Evolutionary conservation across 2,113 vertebrate genomes (phyloP).

Genomic region (Periophthalmodon schlosseri): DNA sequence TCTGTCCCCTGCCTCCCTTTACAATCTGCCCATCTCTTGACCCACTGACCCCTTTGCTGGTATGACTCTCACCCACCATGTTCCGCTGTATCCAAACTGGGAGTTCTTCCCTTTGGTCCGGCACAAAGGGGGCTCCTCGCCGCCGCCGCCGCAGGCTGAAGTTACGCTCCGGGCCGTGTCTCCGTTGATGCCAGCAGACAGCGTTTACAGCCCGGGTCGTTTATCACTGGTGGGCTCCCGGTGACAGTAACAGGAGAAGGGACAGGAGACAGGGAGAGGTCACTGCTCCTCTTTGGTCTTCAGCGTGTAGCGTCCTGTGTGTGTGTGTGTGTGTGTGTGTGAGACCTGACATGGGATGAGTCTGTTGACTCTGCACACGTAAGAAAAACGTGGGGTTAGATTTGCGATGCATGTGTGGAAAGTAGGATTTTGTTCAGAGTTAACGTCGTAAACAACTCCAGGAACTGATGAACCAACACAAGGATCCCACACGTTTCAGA

Average conservation of each 20-base stretch:
- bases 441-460: too few relatives aligned
- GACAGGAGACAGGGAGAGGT: background rate
- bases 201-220: background rate
- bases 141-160: background rate
- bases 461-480: too few relatives aligned
- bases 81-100: background rate
- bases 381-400: too few relatives aligned
- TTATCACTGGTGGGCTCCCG: background rate
- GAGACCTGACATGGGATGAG: too few relatives aligned
- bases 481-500: too few relatives aligned
- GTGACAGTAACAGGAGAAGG: constrained; percentile 13
- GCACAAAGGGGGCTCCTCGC: background rate
- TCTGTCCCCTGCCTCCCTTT: background rate
- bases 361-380: too few relatives aligned
- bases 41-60: constrained; percentile 13
- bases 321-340: too few relatives aligned
- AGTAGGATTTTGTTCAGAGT: too few relatives aligned
- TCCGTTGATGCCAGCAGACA: background rate
- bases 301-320: background rate
- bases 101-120: background rate
- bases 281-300: background rate
- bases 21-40: constrained; percentile 34
- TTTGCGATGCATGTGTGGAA: too few relatives aligned
- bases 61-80: constrained; percentile 23
- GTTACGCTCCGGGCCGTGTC: background rate